phyloP scores from a whole-genome alignment of 2,113 vertebrate genomes.

The Psittacula cyanocephala region DNA sequence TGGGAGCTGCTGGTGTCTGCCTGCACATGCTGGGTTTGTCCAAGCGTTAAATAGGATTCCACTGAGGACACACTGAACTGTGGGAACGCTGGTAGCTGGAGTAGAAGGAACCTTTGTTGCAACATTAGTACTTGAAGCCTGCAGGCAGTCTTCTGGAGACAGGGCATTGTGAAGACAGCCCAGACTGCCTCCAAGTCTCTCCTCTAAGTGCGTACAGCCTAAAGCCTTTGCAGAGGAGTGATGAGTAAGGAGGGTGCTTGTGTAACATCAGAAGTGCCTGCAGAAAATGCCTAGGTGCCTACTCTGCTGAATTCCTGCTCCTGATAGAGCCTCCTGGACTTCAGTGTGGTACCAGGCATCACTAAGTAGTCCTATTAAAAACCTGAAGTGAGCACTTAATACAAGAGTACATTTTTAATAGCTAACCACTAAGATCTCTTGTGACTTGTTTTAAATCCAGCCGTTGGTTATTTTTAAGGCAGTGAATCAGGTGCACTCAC shows the following conservation, averaged over 20 bases:
- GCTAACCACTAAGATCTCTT: neutral
- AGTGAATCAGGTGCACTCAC: neutral
- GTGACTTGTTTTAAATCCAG: neutral
- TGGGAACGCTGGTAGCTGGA: neutral
- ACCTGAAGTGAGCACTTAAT: neutral
- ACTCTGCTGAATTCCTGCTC: neutral
- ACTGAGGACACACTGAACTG: neutral
- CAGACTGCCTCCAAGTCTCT: neutral
- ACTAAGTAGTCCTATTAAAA: neutral
- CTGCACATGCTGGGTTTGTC: neutral
- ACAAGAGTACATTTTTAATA: neutral
- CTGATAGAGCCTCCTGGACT: neutral
- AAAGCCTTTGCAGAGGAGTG: neutral
- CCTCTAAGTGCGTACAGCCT: neutral
- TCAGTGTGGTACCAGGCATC: neutral
- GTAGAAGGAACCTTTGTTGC: neutral
- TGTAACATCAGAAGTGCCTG: neutral
- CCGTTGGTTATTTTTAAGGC: neutral
- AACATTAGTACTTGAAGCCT: neutral
- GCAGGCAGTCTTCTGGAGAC: neutral
- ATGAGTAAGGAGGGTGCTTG: neutral
- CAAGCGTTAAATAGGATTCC: neutral
- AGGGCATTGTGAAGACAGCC: neutral
- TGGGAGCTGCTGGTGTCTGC: neutral
- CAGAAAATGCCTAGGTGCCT: neutral